Percentiles rank a stretch among this genome's conserved stretches.
Evolutionary conservation across 1,140 invertebrate species (phyloP).

Genomic region (Periplaneta americana): DNA sequence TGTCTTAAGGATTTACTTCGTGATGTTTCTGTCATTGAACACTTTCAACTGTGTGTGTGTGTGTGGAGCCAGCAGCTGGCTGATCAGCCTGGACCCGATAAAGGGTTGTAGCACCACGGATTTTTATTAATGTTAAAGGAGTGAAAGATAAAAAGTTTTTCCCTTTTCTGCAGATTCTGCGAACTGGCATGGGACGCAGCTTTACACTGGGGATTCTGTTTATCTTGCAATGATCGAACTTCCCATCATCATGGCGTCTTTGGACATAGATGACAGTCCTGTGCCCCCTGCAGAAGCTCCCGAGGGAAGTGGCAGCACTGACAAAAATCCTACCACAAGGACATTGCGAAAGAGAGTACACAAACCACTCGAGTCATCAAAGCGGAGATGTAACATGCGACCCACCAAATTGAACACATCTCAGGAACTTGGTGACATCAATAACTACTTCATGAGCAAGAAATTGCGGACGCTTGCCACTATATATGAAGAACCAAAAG

Average conservation of each 20-base stretch:
- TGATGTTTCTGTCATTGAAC: too few species aligned
- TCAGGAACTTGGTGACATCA: background rate
- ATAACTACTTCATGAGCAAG: background rate
- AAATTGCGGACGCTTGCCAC: background rate
- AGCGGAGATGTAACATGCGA: background rate
- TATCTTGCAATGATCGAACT: background rate
- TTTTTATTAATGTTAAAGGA: too few species aligned
- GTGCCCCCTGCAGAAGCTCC: background rate
- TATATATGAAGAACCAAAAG: constrained; percentile 4
- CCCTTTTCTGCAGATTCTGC: too few species aligned
- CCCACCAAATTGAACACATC: background rate
- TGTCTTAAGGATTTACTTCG: too few species aligned
- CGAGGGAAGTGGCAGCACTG: background rate
- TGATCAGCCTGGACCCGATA: too few species aligned
- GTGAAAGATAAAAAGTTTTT: too few species aligned
- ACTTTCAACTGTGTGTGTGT: too few species aligned
- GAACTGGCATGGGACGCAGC: too few species aligned
- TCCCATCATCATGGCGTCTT: background rate
- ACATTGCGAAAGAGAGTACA: background rate
- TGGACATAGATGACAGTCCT: background rate
- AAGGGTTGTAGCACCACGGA: too few species aligned
- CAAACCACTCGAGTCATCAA: background rate
- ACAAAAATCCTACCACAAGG: background rate
- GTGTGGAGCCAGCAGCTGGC: too few species aligned
- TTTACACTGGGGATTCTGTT: too few species aligned